Base-by-base conservation (phyloP, 1,140 invertebrate genomes). In the Lordiphosa clarofinis region DNA sequence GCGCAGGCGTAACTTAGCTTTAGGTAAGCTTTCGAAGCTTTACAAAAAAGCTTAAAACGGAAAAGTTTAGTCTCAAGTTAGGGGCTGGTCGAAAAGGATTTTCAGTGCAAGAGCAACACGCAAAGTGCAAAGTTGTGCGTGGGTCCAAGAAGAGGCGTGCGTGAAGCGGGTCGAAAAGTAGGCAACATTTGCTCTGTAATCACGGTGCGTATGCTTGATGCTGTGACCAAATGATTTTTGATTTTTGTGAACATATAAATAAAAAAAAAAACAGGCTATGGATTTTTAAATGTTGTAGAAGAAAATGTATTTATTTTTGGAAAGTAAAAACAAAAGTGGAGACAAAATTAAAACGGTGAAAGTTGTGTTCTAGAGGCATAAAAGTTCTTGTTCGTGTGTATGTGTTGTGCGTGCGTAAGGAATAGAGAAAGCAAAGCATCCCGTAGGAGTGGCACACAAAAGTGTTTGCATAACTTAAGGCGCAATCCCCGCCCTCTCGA, bases 341-440 rank as follows among this genome's bases (percentile, higher is more conserved):
- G 21, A 24, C 4, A 24, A 28, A 55, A 49, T 46, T 46, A 47
- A 46, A 46, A 4, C 15, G 38, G 47, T 28, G 36, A 28, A 40
- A 47, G 28, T 31, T 31, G 28, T 31, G 28, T 5, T 49, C 42
- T 46, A 10, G 24, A 35, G 60, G 58, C 12, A 61, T 53, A 61
- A 76, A 76, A 76, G 54, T 72, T 70, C 35, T 53, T 53, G 48
- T 57, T 21, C 43, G 56, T 56, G 28, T 24, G 35, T 40, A 40
- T 73, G 48, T 63, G 31, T 72, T 72, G 43, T 56, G 58, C 57
- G 69, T 37, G 73, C 56, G 64, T 79, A 78, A 78, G 71, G 69
- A 78, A 78, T 78, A 78, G 73, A 78, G 73, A 78, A 78, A 78
- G 74, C 74, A 78, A 78, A 78, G 73, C 73, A 78, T 79, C 73